Evolutionary conservation across 2,888 invertebrate genomes (phyloP).

Genomic region (Drosophila lutescens): DNA sequence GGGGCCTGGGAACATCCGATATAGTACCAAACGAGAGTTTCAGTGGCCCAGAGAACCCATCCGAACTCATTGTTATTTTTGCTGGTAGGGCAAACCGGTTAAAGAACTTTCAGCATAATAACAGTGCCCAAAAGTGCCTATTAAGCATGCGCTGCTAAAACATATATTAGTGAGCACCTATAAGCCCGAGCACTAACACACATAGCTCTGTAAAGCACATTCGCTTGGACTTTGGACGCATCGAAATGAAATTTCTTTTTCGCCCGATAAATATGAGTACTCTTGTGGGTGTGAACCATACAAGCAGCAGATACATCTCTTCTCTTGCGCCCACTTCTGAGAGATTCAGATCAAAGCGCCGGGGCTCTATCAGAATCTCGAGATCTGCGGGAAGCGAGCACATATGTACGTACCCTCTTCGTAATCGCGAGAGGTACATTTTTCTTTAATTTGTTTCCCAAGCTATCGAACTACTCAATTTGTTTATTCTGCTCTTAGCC

Average conservation of each 20-base stretch:
- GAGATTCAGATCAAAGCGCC: not conserved
- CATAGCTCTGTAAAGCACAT: slow-evolving; percentile 28
- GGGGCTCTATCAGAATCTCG: not conserved
- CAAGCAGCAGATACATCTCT: slow-evolving; percentile 5
- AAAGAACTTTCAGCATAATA: slow-evolving; percentile 63
- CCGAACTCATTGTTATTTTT: slow-evolving; percentile 19
- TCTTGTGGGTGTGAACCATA: slow-evolving; percentile 4
- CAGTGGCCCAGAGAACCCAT: slow-evolving; percentile 9
- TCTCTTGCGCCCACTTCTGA: not conserved
- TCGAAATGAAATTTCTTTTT: slow-evolving; percentile 71
- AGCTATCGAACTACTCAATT: slow-evolving; percentile 10
- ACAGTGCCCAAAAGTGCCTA: slow-evolving; percentile 63
- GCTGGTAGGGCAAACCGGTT: slow-evolving; percentile 61
- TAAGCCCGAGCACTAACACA: not conserved
- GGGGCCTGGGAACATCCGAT: slow-evolving; percentile 29
- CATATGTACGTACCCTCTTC: not conserved
- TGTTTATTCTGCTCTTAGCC: slow-evolving; percentile 24
- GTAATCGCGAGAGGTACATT: not conserved
- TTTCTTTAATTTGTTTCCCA: slow-evolving; percentile 10
- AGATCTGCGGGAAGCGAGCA: not conserved
- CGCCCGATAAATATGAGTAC: slow-evolving; percentile 55
- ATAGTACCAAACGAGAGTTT: slow-evolving; percentile 36
- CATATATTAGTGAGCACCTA: slow-evolving; percentile 40
- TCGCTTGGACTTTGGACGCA: slow-evolving; percentile 68
- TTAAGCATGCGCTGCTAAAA: slow-evolving; percentile 65